Evolutionary conservation across 1,140 invertebrate genomes (phyloP), one percentile per base, ranked within the genome.

Genomic region (Drosophila littoralis): DNA sequence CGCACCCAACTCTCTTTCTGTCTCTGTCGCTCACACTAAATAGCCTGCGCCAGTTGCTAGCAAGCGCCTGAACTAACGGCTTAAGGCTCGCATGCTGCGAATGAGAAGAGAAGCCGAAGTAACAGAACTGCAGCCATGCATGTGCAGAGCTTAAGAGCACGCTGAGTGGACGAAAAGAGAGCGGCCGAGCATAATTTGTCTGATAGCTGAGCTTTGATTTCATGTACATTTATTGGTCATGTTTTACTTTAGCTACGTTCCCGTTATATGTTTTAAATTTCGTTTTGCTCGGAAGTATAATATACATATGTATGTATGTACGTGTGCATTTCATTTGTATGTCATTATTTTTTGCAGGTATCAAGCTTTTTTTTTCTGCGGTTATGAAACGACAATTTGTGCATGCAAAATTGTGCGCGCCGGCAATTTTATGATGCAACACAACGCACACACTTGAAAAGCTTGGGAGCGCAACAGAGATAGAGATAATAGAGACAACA

Each of bases 341-440:
- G 10, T 40, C 10, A n/a, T 58, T 22, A 12, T 58, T 38, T 52
- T 42, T 59, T 46, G 57, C 57, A 22, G 13, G 33, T 4, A 50
- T 61, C 15, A 43, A 65, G 38, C 32, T 36, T 61, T 45, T 45
- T 7, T 52, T 22, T 5, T 28, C 22, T 4, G 38, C 36, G 35
- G 32, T 67, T 58, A 58, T 58, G 46, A 73, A 67, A 73, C 63
- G 33, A 67, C 55, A 66, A 52, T 59, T 66, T 72, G 52, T 67
- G 69, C 54, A 72, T 72, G 63, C 69, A 67, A 72, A 72, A 66
- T 35, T 17, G 54, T 72, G 32, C 28, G 32, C 28, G 46, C 52
- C 43, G 36, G 17, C 42, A 67, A 52, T 67, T 67, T 58, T 59
- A 67, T 67, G 55, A 73, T 73, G 70, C 61, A 72, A 69, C 40